Evolutionary conservation across 2,888 invertebrate species (phyloP).

Genomic region (Nomada lathburiana): DNA sequence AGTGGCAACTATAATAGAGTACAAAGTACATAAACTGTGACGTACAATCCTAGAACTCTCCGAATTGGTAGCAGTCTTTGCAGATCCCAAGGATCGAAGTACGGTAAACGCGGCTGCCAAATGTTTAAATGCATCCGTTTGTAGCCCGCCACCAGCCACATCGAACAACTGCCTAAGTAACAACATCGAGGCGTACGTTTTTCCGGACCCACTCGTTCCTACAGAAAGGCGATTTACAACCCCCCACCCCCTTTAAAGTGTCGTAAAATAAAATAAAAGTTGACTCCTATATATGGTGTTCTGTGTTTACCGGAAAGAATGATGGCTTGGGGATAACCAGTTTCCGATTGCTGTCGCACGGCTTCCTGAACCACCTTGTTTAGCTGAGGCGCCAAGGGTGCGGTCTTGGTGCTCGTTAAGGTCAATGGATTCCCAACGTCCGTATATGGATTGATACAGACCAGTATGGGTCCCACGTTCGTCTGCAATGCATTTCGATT

Average conservation of each 20-base stretch:
- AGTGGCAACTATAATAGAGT: not conserved
- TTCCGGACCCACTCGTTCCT: constrained; percentile 96
- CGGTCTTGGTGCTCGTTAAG: constrained; percentile 91
- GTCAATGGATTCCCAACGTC: constrained; percentile 95
- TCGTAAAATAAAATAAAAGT: not conserved
- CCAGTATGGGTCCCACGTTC: constrained; percentile 95
- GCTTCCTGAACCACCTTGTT: constrained; percentile 96
- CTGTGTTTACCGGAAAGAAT: constrained; percentile 91
- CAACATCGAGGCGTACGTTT: constrained; percentile 96
- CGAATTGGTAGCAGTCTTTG: constrained; percentile 95
- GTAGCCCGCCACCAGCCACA: constrained; percentile 96
- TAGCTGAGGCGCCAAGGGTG: constrained; percentile 92
- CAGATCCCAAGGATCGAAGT: constrained; percentile 94
- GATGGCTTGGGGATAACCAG: constrained; percentile 97
- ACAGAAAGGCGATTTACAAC: not conserved
- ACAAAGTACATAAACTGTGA: constrained; percentile 30
- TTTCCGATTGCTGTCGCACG: constrained; percentile 96
- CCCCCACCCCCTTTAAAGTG: not conserved
- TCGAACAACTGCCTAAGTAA: constrained; percentile 96
- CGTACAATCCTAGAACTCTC: constrained; percentile 97
- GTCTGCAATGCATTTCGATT: constrained; percentile 88
- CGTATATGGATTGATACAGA: constrained; percentile 95
- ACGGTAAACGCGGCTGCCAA: constrained; percentile 98
- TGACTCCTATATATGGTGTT: not conserved
- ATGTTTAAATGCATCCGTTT: constrained; percentile 98